A percentile compares a stretch with the other conserved stretches of the same genome.
Conservation (phyloP, 2,113 vertebrate species). For the Pluvianellus socialis region DNA sequence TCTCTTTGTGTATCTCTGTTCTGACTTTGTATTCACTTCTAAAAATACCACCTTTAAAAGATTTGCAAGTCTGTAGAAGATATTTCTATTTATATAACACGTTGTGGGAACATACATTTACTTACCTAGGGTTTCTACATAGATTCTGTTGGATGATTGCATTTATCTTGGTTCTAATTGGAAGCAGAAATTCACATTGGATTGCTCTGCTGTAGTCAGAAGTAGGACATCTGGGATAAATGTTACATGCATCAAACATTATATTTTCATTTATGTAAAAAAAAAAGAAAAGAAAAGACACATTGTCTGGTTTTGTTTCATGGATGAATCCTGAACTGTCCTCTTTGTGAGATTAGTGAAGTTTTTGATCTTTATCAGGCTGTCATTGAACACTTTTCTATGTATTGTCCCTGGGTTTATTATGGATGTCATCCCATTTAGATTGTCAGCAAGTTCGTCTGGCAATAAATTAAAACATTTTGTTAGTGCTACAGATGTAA, state of each 20-base stretch:
- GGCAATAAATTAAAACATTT: conserved; percentile 22
- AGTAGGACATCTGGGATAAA: background rate
- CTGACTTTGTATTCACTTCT: background rate
- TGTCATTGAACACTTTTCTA: background rate
- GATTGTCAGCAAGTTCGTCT: background rate
- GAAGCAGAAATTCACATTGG: background rate
- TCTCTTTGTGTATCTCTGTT: background rate
- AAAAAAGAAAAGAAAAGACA: background rate
- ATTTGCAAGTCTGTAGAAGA: background rate
- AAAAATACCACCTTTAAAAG: background rate
- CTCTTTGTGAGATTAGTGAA: background rate
- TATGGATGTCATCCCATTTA: background rate
- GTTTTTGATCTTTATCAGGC: background rate
- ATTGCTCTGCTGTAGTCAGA: background rate
- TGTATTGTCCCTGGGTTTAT: background rate
- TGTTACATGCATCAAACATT: background rate
- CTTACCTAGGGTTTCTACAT: background rate
- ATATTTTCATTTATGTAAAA: background rate
- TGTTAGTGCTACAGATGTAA: background rate
- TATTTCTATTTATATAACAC: background rate
- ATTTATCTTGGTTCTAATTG: background rate
- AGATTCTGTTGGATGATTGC: background rate
- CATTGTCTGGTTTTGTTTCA: background rate
- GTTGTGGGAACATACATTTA: background rate
- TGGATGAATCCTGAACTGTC: background rate